Base-by-base conservation (phyloP, 2,888 invertebrate species). In the Anthoptus insignis region DNA sequence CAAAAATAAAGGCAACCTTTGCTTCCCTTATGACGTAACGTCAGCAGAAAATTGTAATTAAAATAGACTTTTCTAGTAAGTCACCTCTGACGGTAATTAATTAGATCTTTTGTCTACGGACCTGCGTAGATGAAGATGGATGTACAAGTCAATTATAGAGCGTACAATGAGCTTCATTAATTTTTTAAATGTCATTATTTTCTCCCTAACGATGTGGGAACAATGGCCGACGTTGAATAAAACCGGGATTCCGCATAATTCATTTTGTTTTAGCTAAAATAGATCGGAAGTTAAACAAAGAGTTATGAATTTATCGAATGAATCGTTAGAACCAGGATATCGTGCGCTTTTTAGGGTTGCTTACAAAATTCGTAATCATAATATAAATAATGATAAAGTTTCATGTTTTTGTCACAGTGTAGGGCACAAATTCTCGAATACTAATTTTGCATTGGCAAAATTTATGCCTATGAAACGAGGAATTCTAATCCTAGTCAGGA, bases 121-220 rank as follows among this genome's bases (percentile, higher is more conserved):
- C 54, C 29, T 49, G 56, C 49, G 32, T 57, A 50, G 47, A 47
- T 22, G 47, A 64, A 56, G 64, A 64, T 64, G 64, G 50, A 64
- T 64, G 57, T 64, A 64, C 16, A 57, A 57, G 57, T 64, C 63
- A 64, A 64, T 64, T 64, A 63, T 49, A 42, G 34, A n/a, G 53
- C 57, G 49, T 57, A 57, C 56, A 64, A 64, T 57, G 56, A 50
- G 63, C 37, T 57, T 57, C 63, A 57, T 64, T 64, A 57, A 64
- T 57, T 64, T 63, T 63, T 64, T 64, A 50, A 64, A 64, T 64
- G 63, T 64, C 63, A 50, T 64, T 64, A 64, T 57, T 50, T 45
- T 54, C 27, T 32, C 39, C 63, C 57, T 64, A 50, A 64, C 63
- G 57, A 64, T 57, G 57, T 57, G 47, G 42, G 39, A 32, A 21